These are phyloP conservation scores for Tenodera sinensis DNA, from an alignment of 2,888 invertebrate species.

Conservation along the genomic window DNA sequence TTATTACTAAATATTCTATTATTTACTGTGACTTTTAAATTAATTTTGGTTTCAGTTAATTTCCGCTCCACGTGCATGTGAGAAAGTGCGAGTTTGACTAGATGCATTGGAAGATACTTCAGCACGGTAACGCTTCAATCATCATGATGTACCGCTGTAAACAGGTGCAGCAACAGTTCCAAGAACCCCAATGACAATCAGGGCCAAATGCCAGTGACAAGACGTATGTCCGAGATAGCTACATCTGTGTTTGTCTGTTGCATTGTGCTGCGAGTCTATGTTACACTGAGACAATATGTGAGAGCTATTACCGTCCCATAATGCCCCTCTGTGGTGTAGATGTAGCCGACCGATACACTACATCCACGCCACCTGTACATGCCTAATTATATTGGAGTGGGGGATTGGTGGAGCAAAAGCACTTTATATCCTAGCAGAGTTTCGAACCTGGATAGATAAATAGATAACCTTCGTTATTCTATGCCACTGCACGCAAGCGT, in stretches of 20 bases:
- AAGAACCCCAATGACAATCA: not conserved
- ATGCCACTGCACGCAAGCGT: not conserved
- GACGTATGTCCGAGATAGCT: not conserved
- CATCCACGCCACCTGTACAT: not conserved
- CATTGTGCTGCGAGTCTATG: not conserved
- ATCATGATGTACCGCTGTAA: not conserved
- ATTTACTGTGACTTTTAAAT: no score
- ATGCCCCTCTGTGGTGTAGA: not conserved
- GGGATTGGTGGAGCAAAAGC: not conserved
- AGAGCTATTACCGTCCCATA: not conserved
- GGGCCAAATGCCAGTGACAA: not conserved
- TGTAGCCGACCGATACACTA: not conserved
- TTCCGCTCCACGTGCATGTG: no score
- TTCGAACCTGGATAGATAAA: conserved; percentile 1
- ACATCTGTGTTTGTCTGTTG: not conserved
- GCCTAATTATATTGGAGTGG: not conserved
- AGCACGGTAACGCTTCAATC: no score
- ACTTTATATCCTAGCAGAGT: not conserved
- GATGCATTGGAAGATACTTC: no score
- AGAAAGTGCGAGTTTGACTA: no score
- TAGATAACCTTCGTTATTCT: not conserved
- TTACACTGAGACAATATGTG: not conserved
- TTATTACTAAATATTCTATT: no score
- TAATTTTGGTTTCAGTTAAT: no score
- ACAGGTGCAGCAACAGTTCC: not conserved